Conservation (phyloP, 2,797 vertebrate genomes). For the Gymnothorax javanicus region DNA sequence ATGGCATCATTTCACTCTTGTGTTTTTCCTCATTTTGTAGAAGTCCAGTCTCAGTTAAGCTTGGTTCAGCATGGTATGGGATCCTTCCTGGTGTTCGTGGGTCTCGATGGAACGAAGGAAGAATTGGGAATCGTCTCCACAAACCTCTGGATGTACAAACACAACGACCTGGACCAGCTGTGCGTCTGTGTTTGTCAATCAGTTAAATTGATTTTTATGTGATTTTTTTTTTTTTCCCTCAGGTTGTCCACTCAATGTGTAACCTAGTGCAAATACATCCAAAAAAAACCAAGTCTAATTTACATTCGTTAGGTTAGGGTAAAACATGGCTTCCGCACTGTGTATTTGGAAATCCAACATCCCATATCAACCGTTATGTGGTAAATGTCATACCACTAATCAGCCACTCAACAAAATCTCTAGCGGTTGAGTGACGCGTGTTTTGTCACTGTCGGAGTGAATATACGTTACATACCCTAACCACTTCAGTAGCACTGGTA, state of each 20-base stretch:
- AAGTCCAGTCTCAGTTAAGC: slow-evolving; percentile 64
- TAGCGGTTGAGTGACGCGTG: too few relatives aligned
- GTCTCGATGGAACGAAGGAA: slow-evolving; percentile 74
- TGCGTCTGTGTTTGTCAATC: slow-evolving; percentile 40
- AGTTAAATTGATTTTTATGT: neutral
- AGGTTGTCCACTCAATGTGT: neutral
- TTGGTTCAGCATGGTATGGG: slow-evolving; percentile 75
- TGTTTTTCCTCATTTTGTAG: slow-evolving; percentile 46
- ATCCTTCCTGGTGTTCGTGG: slow-evolving; percentile 80
- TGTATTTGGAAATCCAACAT: too few relatives aligned
- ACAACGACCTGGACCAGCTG: slow-evolving; percentile 75
- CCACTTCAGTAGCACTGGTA: neutral
- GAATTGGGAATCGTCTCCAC: slow-evolving; percentile 72
- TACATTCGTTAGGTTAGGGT: too few relatives aligned
- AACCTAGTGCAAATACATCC: neutral
- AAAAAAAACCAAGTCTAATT: neutral
- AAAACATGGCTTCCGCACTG: too few relatives aligned
- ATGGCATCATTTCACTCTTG: neutral
- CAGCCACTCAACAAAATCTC: too few relatives aligned
- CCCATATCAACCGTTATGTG: too few relatives aligned
- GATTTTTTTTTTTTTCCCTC: neutral
- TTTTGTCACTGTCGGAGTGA: too few relatives aligned
- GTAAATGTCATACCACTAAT: too few relatives aligned
- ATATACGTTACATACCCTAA: too few relatives aligned
- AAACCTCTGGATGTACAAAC: slow-evolving; percentile 79